Evolutionary conservation across 2,113 vertebrate species (phyloP), one percentile per base, ranked within the genome.

Genomic region (Anseranas semipalmata): DNA sequence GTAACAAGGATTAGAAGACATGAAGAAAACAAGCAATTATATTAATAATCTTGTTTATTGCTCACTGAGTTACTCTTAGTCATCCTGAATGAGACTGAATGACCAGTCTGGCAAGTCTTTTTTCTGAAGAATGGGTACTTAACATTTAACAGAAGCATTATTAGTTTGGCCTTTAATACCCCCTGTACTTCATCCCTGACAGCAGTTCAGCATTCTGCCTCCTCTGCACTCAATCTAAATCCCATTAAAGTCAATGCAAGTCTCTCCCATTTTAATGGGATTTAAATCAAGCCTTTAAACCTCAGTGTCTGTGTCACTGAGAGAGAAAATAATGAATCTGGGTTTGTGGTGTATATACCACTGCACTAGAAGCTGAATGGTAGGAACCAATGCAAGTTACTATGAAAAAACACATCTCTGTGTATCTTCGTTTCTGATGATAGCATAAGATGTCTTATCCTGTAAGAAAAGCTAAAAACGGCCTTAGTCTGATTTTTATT

Each of bases 271-370:
- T 95, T 95, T 96, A 93, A 95, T 95, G 70, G 73, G 62, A 95
- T 96, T 96, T 95, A 96, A 92, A 93, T 85, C 86, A 95, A 89
- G 77, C 70, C 80, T 94, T 82, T 96, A 96, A 92, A 89, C 70
- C 53, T 72, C 45, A 43, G 32, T 58, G 83, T 90, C 90, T 89
- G 28, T 89, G 90, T 82, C 74, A 89, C 32, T 39, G 65, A 85
- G 79, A 90, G 35, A 85, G n/a, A 89, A 93, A 89, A 90, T 75
- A 85, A 75, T 66, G 46, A 78, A 60, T 62, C 83, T 35, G 32
- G 15, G 13, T 72, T 89, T 18, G 0, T 68, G 73, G 79, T 56
- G 39, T 37, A 78, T 53, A 30, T 79, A 35, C 30, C 71, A 33
- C 62, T 94, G 68, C 53, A 63, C 30, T 30, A 28, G 53, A 22